Percentiles rank a stretch among this genome's conserved stretches.
phyloP scores from a whole-genome alignment of 1,140 invertebrate species.

The Heliconius hermathena region DNA sequence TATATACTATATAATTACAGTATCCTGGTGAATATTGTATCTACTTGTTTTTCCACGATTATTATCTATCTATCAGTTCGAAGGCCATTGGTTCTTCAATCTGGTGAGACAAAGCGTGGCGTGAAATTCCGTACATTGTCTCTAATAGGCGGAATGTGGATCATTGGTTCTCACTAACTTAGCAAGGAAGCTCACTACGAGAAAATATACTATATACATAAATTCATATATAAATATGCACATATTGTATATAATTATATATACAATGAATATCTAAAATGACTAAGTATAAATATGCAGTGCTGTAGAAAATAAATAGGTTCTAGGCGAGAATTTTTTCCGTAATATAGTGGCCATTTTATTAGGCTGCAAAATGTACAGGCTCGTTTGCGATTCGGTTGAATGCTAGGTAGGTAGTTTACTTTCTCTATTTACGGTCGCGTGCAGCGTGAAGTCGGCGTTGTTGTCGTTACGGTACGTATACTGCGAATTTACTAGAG shows the following conservation, averaged over 20 bases:
- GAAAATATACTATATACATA: neutral
- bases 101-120: too few species aligned
- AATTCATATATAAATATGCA: neutral
- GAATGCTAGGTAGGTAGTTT: conserved; percentile 18
- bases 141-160: neutral
- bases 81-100: too few species aligned
- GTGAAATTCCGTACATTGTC: neutral
- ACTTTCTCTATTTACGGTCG: conserved; percentile 18
- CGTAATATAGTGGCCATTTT: conserved; percentile 14
- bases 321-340: neutral
- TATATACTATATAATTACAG: too few species aligned
- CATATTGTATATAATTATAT: neutral
- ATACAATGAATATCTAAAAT: neutral
- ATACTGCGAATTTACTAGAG: conserved; percentile 5
- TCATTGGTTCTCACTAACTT: neutral
- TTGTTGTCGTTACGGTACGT: conserved; percentile 22
- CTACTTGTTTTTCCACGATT: too few species aligned
- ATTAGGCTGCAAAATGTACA: conserved; percentile 16
- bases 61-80: too few species aligned
- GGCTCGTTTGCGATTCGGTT: conserved; percentile 19
- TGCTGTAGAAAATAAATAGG: neutral
- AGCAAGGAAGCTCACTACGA: neutral
- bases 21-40: too few species aligned
- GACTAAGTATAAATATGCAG: too few species aligned
- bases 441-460: conserved; percentile 12